phyloP scores from a whole-genome alignment of 2,797 vertebrate genomes.

The Xiphophorus birchmanni region DNA sequence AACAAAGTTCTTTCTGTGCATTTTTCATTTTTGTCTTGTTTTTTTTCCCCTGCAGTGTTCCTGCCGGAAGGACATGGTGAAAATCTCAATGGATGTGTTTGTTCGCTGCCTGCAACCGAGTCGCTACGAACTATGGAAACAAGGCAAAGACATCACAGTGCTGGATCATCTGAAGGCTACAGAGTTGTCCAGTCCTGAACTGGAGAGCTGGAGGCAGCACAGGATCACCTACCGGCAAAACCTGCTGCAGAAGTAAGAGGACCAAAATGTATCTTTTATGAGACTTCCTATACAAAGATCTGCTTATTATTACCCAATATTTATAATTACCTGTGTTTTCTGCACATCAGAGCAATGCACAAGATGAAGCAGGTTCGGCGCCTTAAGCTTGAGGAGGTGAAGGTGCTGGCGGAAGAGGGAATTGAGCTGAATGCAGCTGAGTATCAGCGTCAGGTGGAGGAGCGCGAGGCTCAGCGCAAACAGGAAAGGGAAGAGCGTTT shows the following conservation, averaged over 20 bases:
- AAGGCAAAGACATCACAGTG: slow-evolving; percentile 87
- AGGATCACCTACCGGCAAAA: slow-evolving; percentile 84
- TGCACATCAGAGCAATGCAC: slow-evolving; percentile 84
- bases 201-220: slow-evolving; percentile 89
- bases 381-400: slow-evolving; percentile 92
- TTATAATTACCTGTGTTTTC: neutral
- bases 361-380: slow-evolving; percentile 90
- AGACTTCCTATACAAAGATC: neutral
- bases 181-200: slow-evolving; percentile 85
- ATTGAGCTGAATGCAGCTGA: slow-evolving; percentile 77
- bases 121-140: slow-evolving; percentile 95
- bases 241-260: slow-evolving; percentile 86
- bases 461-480: slow-evolving; percentile 83
- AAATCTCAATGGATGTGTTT: slow-evolving; percentile 99
- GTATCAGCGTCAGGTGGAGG: slow-evolving; percentile 80
- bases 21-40: neutral
- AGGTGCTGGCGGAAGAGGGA: slow-evolving; percentile 85
- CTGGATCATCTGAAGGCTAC: slow-evolving; percentile 95
- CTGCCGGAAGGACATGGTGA: slow-evolving; percentile 98
- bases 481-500: slow-evolving; percentile 80
- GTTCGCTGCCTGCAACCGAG: slow-evolving; percentile 94
- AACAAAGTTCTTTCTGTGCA: neutral
- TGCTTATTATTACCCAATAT: neutral
- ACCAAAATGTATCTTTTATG: neutral
- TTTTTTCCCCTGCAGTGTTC: slow-evolving; percentile 74